Conservation (phyloP, 2,113 vertebrate species). For the Ovis canadensis region DNA sequence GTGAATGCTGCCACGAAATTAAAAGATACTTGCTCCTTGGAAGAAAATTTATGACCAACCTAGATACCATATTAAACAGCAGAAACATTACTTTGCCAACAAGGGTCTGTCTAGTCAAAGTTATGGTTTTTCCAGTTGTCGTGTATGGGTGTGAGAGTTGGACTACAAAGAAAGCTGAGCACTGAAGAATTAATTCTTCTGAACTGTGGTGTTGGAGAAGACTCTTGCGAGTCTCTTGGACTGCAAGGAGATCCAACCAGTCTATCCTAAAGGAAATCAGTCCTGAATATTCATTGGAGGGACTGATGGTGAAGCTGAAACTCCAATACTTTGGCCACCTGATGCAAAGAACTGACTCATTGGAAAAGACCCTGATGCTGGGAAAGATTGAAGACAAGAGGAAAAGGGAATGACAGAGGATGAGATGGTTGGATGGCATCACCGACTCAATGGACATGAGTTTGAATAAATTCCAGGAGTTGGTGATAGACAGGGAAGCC, state of each 20-base stretch:
- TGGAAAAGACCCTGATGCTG: neutral
- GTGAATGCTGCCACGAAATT: neutral
- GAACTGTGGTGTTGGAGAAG: neutral
- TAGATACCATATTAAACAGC: neutral
- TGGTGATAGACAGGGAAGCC: neutral
- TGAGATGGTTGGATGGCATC: neutral
- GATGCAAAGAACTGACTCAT: neutral
- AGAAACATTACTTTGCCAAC: neutral
- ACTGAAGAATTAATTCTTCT: neutral
- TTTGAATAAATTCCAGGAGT: neutral
- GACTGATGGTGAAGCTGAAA: neutral
- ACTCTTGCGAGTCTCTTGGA: neutral
- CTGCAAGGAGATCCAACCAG: neutral
- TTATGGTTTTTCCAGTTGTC: neutral
- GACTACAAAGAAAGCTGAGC: neutral
- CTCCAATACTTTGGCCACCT: neutral
- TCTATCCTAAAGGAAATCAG: neutral
- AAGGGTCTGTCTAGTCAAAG: neutral
- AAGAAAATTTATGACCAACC: neutral
- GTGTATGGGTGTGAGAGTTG: neutral
- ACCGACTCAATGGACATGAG: neutral
- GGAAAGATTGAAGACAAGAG: neutral
- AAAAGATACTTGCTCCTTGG: neutral
- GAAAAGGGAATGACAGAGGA: neutral
- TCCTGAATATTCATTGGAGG: neutral